Percentiles rank a stretch among this genome's conserved stretches.
Evolutionary conservation across 2,888 invertebrate species (phyloP).

Genomic region (Eustalomyia histrio): DNA sequence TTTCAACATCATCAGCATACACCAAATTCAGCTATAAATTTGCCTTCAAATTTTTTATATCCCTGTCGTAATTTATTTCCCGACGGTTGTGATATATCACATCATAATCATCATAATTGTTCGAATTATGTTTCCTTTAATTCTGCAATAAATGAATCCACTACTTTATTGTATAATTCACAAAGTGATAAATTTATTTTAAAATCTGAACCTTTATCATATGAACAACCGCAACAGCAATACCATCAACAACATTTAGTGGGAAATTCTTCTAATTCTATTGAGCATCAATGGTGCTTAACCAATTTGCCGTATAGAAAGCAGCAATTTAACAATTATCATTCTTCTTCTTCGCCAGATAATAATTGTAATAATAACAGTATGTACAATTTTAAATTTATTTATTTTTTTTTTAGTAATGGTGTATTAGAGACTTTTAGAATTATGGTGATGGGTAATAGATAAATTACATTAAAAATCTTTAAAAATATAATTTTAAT

Average conservation of each 20-base stretch:
- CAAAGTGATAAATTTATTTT: slow-evolving; percentile 61
- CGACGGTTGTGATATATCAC: slow-evolving; percentile 74
- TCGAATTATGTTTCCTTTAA: slow-evolving; percentile 52
- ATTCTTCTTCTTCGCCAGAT: slow-evolving; percentile 23
- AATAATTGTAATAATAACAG: slow-evolving; percentile 33
- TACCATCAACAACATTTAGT: slow-evolving; percentile 14
- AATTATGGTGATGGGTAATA: not conserved
- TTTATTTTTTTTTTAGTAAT: not conserved
- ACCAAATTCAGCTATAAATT: slow-evolving; percentile 1
- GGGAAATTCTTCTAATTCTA: not conserved
- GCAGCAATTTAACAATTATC: slow-evolving; percentile 47
- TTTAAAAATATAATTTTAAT: too few species aligned
- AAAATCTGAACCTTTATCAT: slow-evolving; percentile 58
- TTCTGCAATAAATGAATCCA: slow-evolving; percentile 47
- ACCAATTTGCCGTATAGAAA: slow-evolving; percentile 37
- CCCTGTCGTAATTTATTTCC: slow-evolving; percentile 76
- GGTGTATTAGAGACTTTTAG: not conserved
- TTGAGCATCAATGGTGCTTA: slow-evolving; percentile 51
- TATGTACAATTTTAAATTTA: slow-evolving; percentile 40
- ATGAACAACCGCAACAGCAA: slow-evolving; percentile 35
- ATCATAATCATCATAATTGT: slow-evolving; percentile 63
- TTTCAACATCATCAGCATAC: not conserved
- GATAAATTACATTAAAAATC: too few species aligned
- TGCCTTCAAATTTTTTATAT: slow-evolving; percentile 69
- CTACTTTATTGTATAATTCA: slow-evolving; percentile 45